Evolutionary conservation across 2,797 vertebrate genomes (phyloP).

Genomic region (Amphiprion clarkii): DNA sequence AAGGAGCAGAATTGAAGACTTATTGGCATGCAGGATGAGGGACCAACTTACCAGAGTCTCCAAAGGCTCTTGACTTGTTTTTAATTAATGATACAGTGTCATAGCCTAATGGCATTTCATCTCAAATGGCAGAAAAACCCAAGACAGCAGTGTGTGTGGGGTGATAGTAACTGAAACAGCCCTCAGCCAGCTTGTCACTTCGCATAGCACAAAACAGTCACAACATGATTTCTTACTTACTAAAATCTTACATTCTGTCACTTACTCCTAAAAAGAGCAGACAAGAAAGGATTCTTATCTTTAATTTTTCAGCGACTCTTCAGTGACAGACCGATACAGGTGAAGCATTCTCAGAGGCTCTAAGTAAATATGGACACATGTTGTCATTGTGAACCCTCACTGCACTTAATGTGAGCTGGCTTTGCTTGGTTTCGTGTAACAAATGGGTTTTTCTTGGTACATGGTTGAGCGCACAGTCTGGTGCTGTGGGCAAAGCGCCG

Average conservation of each 20-base stretch:
- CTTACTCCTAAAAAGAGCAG: conserved; percentile 10
- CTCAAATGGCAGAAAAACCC: neutral
- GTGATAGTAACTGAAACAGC: conserved; percentile 6
- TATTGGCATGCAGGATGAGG: neutral
- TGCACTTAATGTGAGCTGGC: conserved; percentile 54
- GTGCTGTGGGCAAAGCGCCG: conserved; percentile 77
- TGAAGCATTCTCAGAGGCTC: conserved; percentile 28
- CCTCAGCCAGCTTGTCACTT: conserved; percentile 37
- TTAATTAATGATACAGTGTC: conserved; percentile 3
- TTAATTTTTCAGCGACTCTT: conserved; percentile 27
- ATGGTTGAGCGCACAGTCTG: conserved; percentile 69
- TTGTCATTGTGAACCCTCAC: conserved; percentile 60
- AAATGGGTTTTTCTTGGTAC: conserved; percentile 69
- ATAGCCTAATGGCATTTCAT: conserved; percentile 10
- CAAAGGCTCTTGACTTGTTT: conserved; percentile 12
- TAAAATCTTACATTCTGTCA: conserved; percentile 10
- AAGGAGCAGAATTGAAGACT: conserved; percentile 23
- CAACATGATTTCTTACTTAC: conserved; percentile 17
- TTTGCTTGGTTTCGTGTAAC: conserved; percentile 62
- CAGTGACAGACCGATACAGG: conserved; percentile 20
- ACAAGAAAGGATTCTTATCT: neutral
- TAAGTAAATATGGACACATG: conserved; percentile 47
- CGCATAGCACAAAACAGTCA: conserved; percentile 16
- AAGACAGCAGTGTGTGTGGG: conserved; percentile 7
- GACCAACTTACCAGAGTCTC: neutral